Evolutionary conservation across 2,113 vertebrate genomes (phyloP).

Genomic region (Marcusenius ussheri): DNA sequence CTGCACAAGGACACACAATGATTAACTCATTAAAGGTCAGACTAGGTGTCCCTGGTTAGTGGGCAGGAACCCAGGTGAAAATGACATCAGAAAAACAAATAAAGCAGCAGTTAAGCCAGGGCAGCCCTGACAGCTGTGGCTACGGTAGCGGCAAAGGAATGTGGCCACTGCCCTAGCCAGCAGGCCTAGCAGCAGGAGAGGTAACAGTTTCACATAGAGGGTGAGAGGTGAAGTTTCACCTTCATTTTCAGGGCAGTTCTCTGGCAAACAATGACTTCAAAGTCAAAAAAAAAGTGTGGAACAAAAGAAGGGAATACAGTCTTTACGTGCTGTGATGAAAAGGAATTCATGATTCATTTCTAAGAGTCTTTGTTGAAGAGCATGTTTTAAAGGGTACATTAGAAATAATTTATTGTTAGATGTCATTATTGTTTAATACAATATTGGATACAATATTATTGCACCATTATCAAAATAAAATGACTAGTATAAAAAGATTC

Average conservation of each 20-base stretch:
- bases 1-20: neutral
- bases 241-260: neutral
- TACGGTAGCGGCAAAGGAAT: neutral
- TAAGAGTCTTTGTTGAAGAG: neutral
- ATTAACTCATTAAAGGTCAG: neutral
- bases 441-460: neutral
- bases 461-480: neutral
- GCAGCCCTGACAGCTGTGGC: neutral
- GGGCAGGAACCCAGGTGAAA: neutral
- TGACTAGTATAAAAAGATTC: neutral
- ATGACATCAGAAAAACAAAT: neutral
- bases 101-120: neutral
- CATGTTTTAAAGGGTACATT: neutral
- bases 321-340: neutral
- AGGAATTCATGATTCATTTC: neutral
- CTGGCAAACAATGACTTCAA: neutral
- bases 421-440: neutral
- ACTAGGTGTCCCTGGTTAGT: neutral
- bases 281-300: neutral
- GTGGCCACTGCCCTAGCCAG: neutral
- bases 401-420: neutral
- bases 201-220: neutral
- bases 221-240: neutral
- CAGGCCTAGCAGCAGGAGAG: neutral
- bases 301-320: neutral